Base-by-base conservation (phyloP, 2,113 vertebrate genomes). In the Anarhynchus alexandrinus region DNA sequence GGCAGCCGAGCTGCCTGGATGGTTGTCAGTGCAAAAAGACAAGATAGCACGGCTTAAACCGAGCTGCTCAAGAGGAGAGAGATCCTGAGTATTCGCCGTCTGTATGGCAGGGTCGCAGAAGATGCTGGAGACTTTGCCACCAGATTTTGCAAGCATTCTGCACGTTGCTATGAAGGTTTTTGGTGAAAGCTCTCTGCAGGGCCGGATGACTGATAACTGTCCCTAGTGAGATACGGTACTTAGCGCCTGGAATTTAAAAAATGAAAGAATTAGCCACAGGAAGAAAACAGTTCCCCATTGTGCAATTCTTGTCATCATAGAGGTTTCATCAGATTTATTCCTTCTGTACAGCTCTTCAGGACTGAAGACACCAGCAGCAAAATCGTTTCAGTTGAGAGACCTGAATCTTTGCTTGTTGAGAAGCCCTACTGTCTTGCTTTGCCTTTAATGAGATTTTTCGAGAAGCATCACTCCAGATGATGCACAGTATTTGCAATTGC, bases 161-260 rank as follows among this genome's bases (percentile, higher is more conserved):
- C 7, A 0, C 29, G 27, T 15, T 58, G 58, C 80, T 82, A 1
- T 11, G 71, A 61, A 77, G 36, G 4, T 18, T 66, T 66, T 40
- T 32, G 43, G 17, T 80, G 59, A 42, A 23, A 45, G 30, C 47
- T 55, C 15, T 23, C 47, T 76, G 45, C 40, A 7, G 76, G 86
- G 67, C 62, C 14, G 2, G 20, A 4, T 52, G 26, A 34, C 16
- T 36, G 69, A 7, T 70, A 22, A 22, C 21, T 49, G 0, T 49
- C 51, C 2, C 0, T 17, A 27, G 34, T 32, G 79, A 54, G 58
- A n/a, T 30, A 1, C 0, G 6, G 54, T 40, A 0, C 42, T 77
- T 12, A 22, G 54, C 1, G 0, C 29, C 59, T 83, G 80, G 93
- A 70, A 70, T 83, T 49, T 45, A 9, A 86, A 58, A 61, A 78